Percentiles rank a stretch among this genome's conserved stretches.
phyloP scores from a whole-genome alignment of 2,113 vertebrate species.

The Phaethornis superciliosus region DNA sequence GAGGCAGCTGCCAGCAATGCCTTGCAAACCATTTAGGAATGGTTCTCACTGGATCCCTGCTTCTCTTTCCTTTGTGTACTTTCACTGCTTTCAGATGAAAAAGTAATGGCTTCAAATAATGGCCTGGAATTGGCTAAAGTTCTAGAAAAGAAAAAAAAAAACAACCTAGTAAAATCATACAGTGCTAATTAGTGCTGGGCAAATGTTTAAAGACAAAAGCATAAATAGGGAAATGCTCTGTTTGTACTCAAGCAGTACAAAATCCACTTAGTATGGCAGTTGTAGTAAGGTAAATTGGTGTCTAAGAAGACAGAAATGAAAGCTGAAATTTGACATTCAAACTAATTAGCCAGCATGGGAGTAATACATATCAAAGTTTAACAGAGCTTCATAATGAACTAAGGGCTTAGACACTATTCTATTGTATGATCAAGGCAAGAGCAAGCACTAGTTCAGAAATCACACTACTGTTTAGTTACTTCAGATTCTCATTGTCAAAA shows the following conservation, averaged over 20 bases:
- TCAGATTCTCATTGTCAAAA: background rate
- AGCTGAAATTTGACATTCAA: background rate
- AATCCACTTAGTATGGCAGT: background rate
- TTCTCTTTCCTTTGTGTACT: background rate
- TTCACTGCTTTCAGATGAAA: background rate
- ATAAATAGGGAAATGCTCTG: background rate
- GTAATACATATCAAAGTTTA: background rate
- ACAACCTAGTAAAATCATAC: background rate
- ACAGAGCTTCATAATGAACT: background rate
- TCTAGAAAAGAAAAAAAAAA: background rate
- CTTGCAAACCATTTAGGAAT: background rate
- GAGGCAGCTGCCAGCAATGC: background rate
- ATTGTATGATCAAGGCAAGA: background rate
- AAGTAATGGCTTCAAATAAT: background rate
- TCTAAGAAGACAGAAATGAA: background rate
- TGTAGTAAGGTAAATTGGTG: background rate
- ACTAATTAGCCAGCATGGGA: conserved; percentile 4
- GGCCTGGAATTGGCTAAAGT: background rate
- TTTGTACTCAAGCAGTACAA: background rate
- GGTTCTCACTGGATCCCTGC: background rate
- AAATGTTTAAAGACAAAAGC: background rate
- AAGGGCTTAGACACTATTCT: background rate
- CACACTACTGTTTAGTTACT: background rate
- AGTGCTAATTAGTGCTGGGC: background rate
- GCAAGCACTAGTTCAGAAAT: background rate